Conservation (phyloP, 64 coral and sea anemone genomes). For the Cladopsammia gracilis region DNA sequence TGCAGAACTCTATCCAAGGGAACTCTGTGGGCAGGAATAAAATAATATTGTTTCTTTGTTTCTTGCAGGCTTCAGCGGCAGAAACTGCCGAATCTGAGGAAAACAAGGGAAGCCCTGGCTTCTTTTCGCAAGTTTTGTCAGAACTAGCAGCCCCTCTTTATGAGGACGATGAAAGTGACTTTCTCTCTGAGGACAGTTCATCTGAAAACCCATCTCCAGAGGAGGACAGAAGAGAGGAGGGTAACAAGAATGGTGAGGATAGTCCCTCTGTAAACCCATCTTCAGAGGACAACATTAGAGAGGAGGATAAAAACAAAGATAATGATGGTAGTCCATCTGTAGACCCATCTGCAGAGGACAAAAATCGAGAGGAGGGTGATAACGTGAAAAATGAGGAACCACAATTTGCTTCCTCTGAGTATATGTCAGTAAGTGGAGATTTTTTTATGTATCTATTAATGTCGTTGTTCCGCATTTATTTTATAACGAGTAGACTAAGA, state of each 20-base stretch:
- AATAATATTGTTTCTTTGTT: not conserved
- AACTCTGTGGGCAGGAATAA: not conserved
- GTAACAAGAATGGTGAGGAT: not conserved
- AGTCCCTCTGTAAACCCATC: too few relatives aligned
- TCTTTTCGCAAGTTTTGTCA: constrained; percentile 25
- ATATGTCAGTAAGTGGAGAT: not conserved
- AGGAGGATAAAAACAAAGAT: too few relatives aligned
- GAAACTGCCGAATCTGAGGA: not conserved
- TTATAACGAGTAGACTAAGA: too few relatives aligned
- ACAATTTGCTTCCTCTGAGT: not conserved
- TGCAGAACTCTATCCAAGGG: too few relatives aligned
- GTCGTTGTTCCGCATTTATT: too few relatives aligned
- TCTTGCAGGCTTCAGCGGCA: constrained; percentile 8
- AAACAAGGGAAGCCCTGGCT: constrained; percentile 2
- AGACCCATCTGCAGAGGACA: not conserved
- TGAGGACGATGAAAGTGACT: constrained; percentile 3
- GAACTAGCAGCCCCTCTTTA: constrained; percentile 8
- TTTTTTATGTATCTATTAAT: too few relatives aligned
- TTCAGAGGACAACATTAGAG: too few relatives aligned
- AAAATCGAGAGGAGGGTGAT: not conserved
- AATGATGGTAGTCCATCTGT: too few relatives aligned
- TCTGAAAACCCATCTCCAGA: not conserved
- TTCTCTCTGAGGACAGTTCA: not conserved
- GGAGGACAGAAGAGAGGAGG: not conserved
- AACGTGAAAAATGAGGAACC: not conserved